These are phyloP conservation scores for Drosophila neocordata DNA, from an alignment of 1,140 invertebrate species.

Conservation along the genomic window DNA sequence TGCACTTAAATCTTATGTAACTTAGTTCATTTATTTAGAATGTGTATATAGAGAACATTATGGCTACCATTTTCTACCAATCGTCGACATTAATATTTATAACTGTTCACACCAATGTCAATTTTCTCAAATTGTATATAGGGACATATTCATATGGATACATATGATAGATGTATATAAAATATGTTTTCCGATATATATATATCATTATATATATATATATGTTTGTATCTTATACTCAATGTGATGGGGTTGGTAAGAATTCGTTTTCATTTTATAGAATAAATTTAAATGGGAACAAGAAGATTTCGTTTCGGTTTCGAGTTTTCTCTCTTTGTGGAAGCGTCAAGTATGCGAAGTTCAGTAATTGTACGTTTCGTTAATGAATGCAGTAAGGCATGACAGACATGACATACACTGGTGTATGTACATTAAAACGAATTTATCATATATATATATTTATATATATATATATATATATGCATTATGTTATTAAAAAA, in stretches of 20 bases:
- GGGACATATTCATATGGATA: constrained; percentile 3
- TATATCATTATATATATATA: constrained; percentile 20
- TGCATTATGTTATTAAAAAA: not conserved
- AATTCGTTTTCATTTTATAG: no score
- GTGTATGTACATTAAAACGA: constrained; percentile 1
- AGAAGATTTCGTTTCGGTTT: no score
- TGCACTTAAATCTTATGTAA: constrained; percentile 53
- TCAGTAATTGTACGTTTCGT: constrained; percentile 69
- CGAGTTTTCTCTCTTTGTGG: no score
- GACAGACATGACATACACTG: constrained; percentile 14
- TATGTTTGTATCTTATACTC: constrained; percentile 32
- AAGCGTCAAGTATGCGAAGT: constrained; percentile 64
- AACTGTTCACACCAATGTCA: not conserved
- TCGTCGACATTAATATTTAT: not conserved
- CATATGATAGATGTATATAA: constrained; percentile 10
- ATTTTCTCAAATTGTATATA: constrained; percentile 3
- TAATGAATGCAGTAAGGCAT: constrained; percentile 23
- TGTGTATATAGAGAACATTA: constrained; percentile 37
- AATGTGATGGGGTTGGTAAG: constrained; percentile 11
- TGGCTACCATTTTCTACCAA: constrained; percentile 7
- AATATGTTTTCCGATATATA: constrained; percentile 7
- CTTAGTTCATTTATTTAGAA: constrained; percentile 45
- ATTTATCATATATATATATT: constrained; percentile 10
- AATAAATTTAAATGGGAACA: no score
- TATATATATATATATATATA: not conserved